These are phyloP conservation scores for Pavo muticus DNA, from an alignment of 2,113 vertebrate species.

Conservation along the genomic window DNA sequence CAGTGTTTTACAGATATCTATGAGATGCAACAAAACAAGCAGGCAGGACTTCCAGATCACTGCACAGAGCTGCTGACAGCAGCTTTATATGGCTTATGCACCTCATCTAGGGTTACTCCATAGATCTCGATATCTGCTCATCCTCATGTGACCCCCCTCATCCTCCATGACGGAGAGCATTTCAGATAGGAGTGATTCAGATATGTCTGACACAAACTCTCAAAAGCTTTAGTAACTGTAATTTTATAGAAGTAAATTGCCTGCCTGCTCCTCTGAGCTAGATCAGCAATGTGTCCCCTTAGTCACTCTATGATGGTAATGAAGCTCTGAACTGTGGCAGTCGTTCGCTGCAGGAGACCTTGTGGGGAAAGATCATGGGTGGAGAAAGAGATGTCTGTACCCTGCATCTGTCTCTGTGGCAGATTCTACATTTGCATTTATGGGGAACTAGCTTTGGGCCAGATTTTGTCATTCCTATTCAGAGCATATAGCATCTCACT, in stretches of 20 bases:
- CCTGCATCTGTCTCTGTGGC: background rate
- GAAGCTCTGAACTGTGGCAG: background rate
- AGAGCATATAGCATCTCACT: conserved; percentile 6
- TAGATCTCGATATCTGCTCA: background rate
- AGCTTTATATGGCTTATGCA: background rate
- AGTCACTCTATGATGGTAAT: background rate
- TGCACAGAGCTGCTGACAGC: background rate
- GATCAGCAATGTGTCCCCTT: conserved; percentile 6
- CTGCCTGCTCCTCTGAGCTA: background rate
- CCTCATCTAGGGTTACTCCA: background rate
- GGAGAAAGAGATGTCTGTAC: background rate
- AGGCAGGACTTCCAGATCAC: background rate
- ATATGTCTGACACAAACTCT: background rate
- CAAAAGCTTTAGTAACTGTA: conserved; percentile 12
- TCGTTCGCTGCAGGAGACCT: background rate
- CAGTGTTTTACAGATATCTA: background rate
- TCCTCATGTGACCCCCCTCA: background rate
- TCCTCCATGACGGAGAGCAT: background rate
- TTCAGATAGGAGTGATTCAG: conserved; percentile 2
- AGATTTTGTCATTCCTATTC: conserved; percentile 58
- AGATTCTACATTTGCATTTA: conserved; percentile 44
- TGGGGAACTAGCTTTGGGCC: conserved; percentile 27
- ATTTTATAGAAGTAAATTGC: conserved; percentile 39
- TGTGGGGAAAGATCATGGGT: background rate
- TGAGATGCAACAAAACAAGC: background rate